Evolutionary conservation across 2,797 vertebrate genomes (phyloP).

Genomic region (Eulemur coronatus): DNA sequence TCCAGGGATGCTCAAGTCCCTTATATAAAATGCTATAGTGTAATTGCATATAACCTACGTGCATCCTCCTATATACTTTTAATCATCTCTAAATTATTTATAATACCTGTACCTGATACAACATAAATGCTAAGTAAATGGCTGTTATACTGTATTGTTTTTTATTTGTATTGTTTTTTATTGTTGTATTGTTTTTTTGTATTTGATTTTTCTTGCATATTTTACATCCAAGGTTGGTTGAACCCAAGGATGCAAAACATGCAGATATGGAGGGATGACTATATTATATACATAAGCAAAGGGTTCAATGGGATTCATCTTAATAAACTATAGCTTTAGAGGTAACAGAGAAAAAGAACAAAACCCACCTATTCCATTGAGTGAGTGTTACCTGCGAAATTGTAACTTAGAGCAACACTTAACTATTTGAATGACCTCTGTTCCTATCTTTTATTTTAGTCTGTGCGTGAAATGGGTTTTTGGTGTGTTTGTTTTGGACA

Average conservation of each 20-base stretch:
- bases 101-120: background rate
- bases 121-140: background rate
- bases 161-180: background rate
- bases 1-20: background rate
- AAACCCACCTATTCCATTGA: background rate
- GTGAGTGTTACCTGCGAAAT: background rate
- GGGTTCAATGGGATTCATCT: background rate
- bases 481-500: constrained; percentile 72
- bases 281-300: background rate
- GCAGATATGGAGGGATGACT: background rate
- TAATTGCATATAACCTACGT: background rate
- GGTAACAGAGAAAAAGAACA: background rate
- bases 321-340: background rate
- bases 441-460: constrained; percentile 42
- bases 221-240: background rate
- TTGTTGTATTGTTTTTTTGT: background rate
- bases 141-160: background rate
- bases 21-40: background rate
- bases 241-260: background rate
- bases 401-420: background rate
- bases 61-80: background rate
- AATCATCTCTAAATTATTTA: background rate
- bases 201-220: background rate
- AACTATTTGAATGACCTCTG: constrained; percentile 13
- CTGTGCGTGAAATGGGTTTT: constrained; percentile 49